These are phyloP conservation scores for Sebastiscus albofasciatus DNA, from an alignment of 2,797 vertebrate genomes.

Conservation along the genomic window DNA sequence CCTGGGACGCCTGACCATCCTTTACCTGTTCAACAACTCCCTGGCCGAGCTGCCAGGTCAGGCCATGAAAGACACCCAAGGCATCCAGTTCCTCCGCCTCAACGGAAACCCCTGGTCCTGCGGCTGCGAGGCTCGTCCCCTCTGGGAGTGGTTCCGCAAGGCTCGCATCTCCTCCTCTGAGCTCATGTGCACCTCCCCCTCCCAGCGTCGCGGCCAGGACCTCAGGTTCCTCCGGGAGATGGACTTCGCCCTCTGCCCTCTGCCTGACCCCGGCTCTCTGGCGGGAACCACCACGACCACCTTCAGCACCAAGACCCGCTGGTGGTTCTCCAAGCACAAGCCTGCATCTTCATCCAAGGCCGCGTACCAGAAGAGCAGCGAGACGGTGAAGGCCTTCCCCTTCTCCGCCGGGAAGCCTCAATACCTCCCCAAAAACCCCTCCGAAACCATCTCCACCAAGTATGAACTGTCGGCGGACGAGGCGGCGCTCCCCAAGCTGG, in stretches of 20 bases:
- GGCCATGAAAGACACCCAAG: constrained; percentile 87
- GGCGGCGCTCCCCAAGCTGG: constrained; percentile 87
- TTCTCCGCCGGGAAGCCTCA: constrained; percentile 71
- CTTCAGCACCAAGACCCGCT: constrained; percentile 82
- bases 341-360: constrained; percentile 80
- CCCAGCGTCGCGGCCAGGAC: constrained; percentile 88
- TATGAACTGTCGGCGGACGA: constrained; percentile 89
- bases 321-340: constrained; percentile 88
- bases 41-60: constrained; percentile 91
- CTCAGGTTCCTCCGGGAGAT: constrained; percentile 89
- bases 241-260: constrained; percentile 90
- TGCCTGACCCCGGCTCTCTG: constrained; percentile 85
- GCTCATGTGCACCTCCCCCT: constrained; percentile 87
- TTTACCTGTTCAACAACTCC: constrained; percentile 98
- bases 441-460: constrained; percentile 77
- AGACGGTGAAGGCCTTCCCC: constrained; percentile 79
- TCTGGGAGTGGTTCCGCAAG: constrained; percentile 95
- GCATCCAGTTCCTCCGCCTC: constrained; percentile 95
- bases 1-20: constrained; percentile 92
- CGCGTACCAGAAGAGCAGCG: constrained; percentile 78
- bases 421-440: constrained; percentile 54
- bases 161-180: constrained; percentile 93
- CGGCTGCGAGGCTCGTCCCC: constrained; percentile 92
- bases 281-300: constrained; percentile 85
- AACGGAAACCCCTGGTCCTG: constrained; percentile 97